phyloP scores from a whole-genome alignment of 2,113 vertebrate species.

The Pelmatolapia mariae region DNA sequence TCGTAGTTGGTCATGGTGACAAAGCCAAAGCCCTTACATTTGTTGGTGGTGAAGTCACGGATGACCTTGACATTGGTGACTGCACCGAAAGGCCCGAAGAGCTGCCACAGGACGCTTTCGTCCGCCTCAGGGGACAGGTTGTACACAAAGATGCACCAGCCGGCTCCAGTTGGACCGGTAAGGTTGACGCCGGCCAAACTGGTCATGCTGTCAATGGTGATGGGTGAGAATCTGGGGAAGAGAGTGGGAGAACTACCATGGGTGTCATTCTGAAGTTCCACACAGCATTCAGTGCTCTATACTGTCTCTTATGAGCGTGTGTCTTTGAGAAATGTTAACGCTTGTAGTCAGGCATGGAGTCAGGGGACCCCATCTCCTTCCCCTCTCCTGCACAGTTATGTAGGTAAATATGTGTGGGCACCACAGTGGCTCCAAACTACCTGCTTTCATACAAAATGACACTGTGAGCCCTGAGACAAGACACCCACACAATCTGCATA shows the following conservation, averaged over 20 bases:
- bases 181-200: constrained; percentile 85
- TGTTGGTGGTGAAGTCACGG: constrained; percentile 96
- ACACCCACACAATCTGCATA: constrained; percentile 64
- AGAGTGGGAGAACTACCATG: constrained; percentile 88
- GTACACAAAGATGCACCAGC: constrained; percentile 99
- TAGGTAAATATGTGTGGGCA: constrained; percentile 53
- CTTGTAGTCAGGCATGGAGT: constrained; percentile 38
- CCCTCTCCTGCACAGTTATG: constrained; percentile 55
- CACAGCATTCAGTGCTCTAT: constrained; percentile 39
- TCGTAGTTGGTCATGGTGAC: constrained; percentile 99
- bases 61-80: constrained; percentile 98
- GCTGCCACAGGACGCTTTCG: constrained; percentile 97
- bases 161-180: constrained; percentile 77
- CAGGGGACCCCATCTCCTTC: constrained; percentile 54
- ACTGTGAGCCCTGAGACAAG: constrained; percentile 50
- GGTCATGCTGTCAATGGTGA: constrained; percentile 89
- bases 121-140: constrained; percentile 93
- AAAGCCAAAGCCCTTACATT: constrained; percentile 97
- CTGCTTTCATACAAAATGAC: constrained; percentile 51
- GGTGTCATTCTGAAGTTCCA: constrained; percentile 83
- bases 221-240: constrained; percentile 87
- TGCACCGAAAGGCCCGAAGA: constrained; percentile 94
- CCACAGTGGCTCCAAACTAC: constrained; percentile 57
- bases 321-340: constrained; percentile 37
- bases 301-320: constrained; percentile 29